Conservation (phyloP, 2,888 invertebrate genomes). For the Eugnorisma glareosa region DNA sequence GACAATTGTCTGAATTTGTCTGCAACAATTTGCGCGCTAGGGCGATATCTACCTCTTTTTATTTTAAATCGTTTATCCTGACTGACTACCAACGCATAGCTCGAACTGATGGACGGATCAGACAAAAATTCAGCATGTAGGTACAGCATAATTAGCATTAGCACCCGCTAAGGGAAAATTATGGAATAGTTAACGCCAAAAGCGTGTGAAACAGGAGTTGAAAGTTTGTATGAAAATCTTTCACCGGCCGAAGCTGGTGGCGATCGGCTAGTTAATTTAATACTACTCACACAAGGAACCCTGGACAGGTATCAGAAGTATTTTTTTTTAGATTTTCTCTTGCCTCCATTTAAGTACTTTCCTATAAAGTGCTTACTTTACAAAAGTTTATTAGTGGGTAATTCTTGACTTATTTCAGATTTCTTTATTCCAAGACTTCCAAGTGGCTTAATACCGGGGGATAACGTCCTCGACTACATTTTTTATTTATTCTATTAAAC, state of each 20-base stretch:
- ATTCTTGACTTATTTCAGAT: constrained; percentile 4
- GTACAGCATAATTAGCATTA: background rate
- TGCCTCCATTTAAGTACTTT: background rate
- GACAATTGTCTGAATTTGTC: no score
- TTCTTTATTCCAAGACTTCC: background rate
- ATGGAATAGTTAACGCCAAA: background rate
- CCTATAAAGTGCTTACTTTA: background rate
- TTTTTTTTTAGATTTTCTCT: background rate
- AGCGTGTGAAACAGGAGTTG: background rate
- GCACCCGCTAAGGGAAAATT: background rate
- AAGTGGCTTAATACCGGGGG: constrained; percentile 8
- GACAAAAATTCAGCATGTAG: background rate
- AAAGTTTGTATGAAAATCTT: background rate
- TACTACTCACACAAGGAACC: background rate
- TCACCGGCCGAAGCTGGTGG: background rate
- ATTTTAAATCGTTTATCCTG: background rate
- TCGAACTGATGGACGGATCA: background rate
- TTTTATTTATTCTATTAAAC: no score
- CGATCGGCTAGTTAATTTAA: background rate
- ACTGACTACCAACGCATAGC: background rate
- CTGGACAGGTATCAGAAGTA: background rate
- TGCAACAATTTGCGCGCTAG: no score
- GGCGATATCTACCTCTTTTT: no score
- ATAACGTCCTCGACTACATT: constrained; percentile 32
- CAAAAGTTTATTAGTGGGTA: background rate